Evolutionary conservation across 2,113 vertebrate genomes (phyloP).

Genomic region (Sander vitreus): DNA sequence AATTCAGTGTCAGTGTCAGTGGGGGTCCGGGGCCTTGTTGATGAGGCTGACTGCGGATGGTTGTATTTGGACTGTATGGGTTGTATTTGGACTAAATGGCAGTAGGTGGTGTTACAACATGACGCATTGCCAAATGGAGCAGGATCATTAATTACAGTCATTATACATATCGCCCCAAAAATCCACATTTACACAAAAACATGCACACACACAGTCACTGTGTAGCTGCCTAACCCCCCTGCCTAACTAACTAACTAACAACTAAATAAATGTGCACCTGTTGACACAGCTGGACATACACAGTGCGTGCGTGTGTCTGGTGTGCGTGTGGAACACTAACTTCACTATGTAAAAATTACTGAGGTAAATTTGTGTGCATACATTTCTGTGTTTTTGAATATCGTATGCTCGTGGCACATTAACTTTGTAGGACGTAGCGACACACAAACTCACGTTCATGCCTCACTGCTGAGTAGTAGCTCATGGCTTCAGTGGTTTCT

Average conservation of each 20-base stretch:
- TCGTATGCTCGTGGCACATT: not conserved
- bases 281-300: slow-evolving; percentile 72
- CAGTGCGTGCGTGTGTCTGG: not conserved
- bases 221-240: slow-evolving; percentile 21
- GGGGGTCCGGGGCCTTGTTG: no score
- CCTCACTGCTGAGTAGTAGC: slow-evolving; percentile 48
- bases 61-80: slow-evolving; percentile 46
- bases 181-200: slow-evolving; percentile 45
- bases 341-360: slow-evolving; percentile 6
- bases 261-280: slow-evolving; percentile 65
- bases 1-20: no score
- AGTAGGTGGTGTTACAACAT: slow-evolving; percentile 63
- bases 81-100: slow-evolving; percentile 49
- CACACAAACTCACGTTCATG: slow-evolving; percentile 53
- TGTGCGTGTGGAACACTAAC: slow-evolving; percentile 10
- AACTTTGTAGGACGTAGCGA: slow-evolving; percentile 30
- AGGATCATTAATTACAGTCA: slow-evolving; percentile 72
- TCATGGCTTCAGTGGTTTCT: slow-evolving; percentile 51
- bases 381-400: slow-evolving; percentile 7
- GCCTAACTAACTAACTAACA: slow-evolving; percentile 27
- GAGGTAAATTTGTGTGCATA: slow-evolving; percentile 2
- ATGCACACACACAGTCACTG: slow-evolving; percentile 21
- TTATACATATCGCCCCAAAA: slow-evolving; percentile 50
- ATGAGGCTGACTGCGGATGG: no score
- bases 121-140: slow-evolving; percentile 49